phyloP scores from a whole-genome alignment of 2,888 invertebrate species.

The Cistogaster globosa region DNA sequence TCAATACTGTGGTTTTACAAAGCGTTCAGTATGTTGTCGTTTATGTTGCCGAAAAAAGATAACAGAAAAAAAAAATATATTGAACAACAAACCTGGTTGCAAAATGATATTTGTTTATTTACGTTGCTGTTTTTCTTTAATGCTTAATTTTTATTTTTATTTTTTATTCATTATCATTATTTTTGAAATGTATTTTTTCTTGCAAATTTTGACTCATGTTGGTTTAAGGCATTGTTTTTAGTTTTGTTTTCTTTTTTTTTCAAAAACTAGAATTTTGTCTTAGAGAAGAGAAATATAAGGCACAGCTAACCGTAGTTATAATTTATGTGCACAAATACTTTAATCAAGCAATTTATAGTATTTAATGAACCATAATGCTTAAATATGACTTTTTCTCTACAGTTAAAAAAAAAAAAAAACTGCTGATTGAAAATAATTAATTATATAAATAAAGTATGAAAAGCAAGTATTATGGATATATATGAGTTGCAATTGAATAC shows the following conservation, averaged over 20 bases:
- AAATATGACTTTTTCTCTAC: constrained; percentile 41
- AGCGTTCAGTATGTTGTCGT: constrained; percentile 8
- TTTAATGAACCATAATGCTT: constrained; percentile 59
- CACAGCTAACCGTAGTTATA: constrained; percentile 40
- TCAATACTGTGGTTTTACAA: constrained; percentile 54
- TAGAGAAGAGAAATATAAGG: constrained; percentile 5
- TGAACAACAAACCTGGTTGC: constrained; percentile 68
- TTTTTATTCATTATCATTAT: background rate
- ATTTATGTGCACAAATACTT: constrained; percentile 62
- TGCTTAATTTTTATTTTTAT: constrained; percentile 32
- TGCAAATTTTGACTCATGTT: constrained; percentile 66
- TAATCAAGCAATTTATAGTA: constrained; percentile 61
- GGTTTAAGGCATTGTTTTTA: constrained; percentile 49
- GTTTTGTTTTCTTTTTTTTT: constrained; percentile 2
- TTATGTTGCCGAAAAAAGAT: constrained; percentile 22
- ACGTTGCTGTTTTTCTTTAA: background rate
- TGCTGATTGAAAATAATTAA: constrained; percentile 7
- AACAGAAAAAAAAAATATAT: constrained; percentile 12
- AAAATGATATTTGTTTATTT: constrained; percentile 53
- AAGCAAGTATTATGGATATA: background rate
- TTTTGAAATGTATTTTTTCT: constrained; percentile 17
- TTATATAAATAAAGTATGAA: constrained; percentile 23
- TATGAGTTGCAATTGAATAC: background rate
- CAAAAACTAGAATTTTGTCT: constrained; percentile 48
- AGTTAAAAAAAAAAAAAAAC: background rate